Evolutionary conservation across 2,888 invertebrate species (phyloP).

Genomic region (Brachypalpus laphriformis): DNA sequence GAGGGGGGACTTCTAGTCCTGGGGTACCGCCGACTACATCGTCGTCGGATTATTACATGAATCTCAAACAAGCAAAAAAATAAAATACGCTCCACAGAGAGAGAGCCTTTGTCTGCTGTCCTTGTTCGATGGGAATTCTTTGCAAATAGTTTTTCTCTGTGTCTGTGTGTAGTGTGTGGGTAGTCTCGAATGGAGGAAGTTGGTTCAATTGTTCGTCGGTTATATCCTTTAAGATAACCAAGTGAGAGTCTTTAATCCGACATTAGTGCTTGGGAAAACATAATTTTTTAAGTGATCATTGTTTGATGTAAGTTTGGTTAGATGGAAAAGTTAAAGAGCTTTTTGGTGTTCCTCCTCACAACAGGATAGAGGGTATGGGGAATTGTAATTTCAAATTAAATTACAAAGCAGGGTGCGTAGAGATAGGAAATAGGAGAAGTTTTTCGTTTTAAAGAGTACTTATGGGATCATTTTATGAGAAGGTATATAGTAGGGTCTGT

Average conservation of each 20-base stretch:
- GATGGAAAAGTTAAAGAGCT: conserved; percentile 62
- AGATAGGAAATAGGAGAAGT: conserved; percentile 1
- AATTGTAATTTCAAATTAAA: conserved; percentile 50
- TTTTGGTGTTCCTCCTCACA: conserved; percentile 52
- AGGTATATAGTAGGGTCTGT: not conserved
- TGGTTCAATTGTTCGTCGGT: conserved; percentile 64
- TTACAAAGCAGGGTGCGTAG: conserved; percentile 24
- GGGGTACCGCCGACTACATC: not conserved
- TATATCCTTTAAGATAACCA: conserved; percentile 58
- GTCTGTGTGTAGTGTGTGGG: conserved; percentile 8
- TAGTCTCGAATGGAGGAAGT: conserved; percentile 33
- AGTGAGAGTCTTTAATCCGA: conserved; percentile 64
- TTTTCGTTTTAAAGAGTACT: conserved; percentile 14
- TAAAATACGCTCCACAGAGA: conserved; percentile 10
- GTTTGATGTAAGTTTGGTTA: conserved; percentile 43
- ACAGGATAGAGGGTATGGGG: not conserved
- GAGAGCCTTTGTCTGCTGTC: conserved; percentile 41
- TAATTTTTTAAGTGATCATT: conserved; percentile 73
- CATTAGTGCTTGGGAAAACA: conserved; percentile 66
- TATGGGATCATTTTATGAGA: conserved; percentile 4
- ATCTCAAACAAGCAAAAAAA: conserved; percentile 37
- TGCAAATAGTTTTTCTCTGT: conserved; percentile 45
- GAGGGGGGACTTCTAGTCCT: not conserved
- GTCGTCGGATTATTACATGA: conserved; percentile 60
- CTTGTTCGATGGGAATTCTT: conserved; percentile 67